Conservation (phyloP, 2,113 vertebrate species). For the Salvelinus fontinalis region DNA sequence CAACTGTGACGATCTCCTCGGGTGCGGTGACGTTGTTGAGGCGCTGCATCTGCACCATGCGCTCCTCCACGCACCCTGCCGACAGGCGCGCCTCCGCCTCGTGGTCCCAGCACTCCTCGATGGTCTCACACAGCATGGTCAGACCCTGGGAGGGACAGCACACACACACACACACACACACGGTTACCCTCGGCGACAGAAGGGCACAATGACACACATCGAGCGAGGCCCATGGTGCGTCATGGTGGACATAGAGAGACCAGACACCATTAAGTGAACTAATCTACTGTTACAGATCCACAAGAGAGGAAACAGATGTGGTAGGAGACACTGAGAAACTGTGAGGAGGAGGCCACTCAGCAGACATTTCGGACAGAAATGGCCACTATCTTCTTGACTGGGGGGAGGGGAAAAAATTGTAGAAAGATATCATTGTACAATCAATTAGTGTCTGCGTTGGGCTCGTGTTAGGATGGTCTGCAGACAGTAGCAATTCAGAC, state of each 20-base stretch:
- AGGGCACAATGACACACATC: background rate
- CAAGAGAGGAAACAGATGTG: constrained; percentile 6
- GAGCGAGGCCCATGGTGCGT: background rate
- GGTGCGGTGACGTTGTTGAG: constrained; percentile 85
- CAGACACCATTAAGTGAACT: background rate
- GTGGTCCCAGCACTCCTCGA: constrained; percentile 99
- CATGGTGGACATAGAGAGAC: background rate
- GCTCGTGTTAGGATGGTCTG: constrained; percentile 1
- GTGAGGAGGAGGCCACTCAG: constrained; percentile 2
- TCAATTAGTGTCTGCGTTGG: constrained; percentile 10
- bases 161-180: background rate
- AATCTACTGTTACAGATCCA: background rate
- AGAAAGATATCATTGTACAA: constrained; percentile 3
- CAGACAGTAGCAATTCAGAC: background rate
- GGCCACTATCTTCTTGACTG: background rate
- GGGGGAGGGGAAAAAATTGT: no score
- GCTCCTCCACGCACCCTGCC: constrained; percentile 94
- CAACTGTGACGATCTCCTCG: constrained; percentile 96
- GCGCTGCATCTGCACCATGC: constrained; percentile 96
- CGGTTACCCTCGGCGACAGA: background rate
- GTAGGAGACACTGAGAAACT: constrained; percentile 2
- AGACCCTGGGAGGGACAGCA: constrained; percentile 77
- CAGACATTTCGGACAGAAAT: background rate
- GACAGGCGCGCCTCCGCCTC: constrained; percentile 95
- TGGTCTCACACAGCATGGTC: constrained; percentile 94